Percentiles rank a stretch among this genome's conserved stretches.
These are phyloP conservation scores for Micromys minutus DNA, from an alignment of 2,113 vertebrate species.

Conservation along the genomic window DNA sequence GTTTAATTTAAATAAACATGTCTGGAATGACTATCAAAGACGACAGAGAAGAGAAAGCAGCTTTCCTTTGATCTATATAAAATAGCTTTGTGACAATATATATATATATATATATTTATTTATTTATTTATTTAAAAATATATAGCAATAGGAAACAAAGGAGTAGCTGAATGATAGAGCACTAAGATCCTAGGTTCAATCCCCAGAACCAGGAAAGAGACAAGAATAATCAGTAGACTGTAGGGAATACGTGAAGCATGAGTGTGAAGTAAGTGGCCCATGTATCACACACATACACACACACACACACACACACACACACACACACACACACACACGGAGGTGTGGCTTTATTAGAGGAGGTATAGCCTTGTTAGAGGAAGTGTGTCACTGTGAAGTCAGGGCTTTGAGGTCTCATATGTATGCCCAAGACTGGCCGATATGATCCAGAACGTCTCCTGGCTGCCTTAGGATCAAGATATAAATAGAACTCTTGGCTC, in stretches of 20 bases:
- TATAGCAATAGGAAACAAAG: not conserved
- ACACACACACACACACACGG: not conserved
- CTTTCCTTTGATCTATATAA: not conserved
- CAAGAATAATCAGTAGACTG: no score
- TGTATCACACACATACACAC: not conserved
- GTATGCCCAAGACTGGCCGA: no score
- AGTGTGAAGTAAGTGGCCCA: not conserved
- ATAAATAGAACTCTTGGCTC: no score
- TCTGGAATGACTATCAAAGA: not conserved
- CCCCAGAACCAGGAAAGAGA: not conserved
- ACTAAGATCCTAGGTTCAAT: not conserved
- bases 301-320: no score
- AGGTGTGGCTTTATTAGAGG: no score
- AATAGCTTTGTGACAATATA: not conserved
- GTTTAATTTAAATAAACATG: not conserved
- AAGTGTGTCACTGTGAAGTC: no score
- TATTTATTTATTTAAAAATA: no score
- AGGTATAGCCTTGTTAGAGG: no score
- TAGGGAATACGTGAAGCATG: not conserved
- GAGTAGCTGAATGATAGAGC: not conserved
- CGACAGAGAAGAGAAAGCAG: not conserved
- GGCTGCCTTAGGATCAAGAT: no score
- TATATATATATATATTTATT: no score
- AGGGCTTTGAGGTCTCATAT: no score
- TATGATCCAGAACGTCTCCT: no score